phyloP scores from a whole-genome alignment of 2,888 invertebrate genomes.

The Drosophila eohydei region DNA sequence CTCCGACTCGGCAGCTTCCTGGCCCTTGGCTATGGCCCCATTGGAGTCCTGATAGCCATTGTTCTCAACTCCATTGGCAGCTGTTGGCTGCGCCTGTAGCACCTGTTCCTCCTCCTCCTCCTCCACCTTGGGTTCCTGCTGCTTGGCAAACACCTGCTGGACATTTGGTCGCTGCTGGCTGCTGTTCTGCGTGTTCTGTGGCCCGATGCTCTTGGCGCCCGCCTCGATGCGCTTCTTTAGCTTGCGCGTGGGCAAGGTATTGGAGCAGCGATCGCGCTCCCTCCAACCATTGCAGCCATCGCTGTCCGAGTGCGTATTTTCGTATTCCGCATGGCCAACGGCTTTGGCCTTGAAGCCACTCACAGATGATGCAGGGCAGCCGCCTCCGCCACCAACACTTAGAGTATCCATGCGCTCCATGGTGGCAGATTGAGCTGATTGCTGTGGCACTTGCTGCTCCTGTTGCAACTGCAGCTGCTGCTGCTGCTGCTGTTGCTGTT shows the following conservation, averaged over 20 bases:
- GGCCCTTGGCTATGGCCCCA: conserved; percentile 68
- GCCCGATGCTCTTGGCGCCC: conserved; percentile 84
- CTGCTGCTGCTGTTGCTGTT: conserved; percentile 39
- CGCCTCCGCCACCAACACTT: conserved; percentile 1
- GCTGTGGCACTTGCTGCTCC: conserved; percentile 39
- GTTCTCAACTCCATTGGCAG: conserved; percentile 88
- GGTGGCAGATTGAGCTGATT: conserved; percentile 52
- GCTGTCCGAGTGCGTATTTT: conserved; percentile 86
- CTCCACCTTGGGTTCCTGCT: conserved; percentile 54
- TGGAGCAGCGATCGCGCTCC: conserved; percentile 86
- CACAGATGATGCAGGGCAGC: conserved; percentile 37
- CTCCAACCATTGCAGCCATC: conserved; percentile 74
- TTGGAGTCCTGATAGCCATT: conserved; percentile 88
- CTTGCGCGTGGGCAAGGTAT: conserved; percentile 87
- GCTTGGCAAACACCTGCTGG: conserved; percentile 84
- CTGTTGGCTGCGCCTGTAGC: conserved; percentile 18
- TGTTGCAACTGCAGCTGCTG: conserved; percentile 30
- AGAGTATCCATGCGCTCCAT: conserved; percentile 66
- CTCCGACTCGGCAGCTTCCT: conserved; percentile 91
- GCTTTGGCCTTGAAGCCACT: conserved; percentile 66
- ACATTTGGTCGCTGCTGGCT: conserved; percentile 84
- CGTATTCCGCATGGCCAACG: conserved; percentile 84
- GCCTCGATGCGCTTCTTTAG: conserved; percentile 86
- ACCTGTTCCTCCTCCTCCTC: conserved; percentile 18
- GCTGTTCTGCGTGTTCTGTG: conserved; percentile 64